phyloP scores from a whole-genome alignment of 2,113 vertebrate genomes.

The Panthera leo region DNA sequence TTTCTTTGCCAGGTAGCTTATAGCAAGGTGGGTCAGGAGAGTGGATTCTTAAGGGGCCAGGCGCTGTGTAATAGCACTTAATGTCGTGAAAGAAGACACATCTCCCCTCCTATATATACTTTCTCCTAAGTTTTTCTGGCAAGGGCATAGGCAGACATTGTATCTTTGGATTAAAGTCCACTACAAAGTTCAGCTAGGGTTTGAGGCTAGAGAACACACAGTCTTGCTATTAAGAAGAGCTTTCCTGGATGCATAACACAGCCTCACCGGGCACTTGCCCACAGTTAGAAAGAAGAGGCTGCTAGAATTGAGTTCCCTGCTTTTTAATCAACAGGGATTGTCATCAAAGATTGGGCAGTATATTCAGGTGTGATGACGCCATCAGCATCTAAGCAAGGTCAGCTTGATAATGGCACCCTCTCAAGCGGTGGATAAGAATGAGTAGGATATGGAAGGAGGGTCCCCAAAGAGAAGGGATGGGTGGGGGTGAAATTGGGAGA shows the following conservation, averaged over 20 bases:
- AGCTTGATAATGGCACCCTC: not conserved
- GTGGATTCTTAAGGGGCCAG: not conserved
- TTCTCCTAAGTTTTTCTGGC: not conserved
- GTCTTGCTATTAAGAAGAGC: not conserved
- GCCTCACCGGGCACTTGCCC: not conserved
- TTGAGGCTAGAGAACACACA: not conserved
- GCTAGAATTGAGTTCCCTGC: not conserved
- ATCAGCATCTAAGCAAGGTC: not conserved
- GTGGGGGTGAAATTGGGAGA: accelerated
- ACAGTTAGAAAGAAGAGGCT: not conserved
- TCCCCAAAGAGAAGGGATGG: not conserved
- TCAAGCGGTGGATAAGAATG: not conserved
- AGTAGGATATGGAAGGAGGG: no score
- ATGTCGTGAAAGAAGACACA: not conserved
- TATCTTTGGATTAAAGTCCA: not conserved
- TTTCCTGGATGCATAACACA: not conserved
- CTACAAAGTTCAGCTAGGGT: not conserved
- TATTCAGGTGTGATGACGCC: not conserved
- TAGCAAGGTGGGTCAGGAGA: not conserved
- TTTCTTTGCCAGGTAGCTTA: not conserved
- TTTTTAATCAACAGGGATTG: not conserved
- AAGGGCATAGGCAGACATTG: not conserved
- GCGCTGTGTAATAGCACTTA: not conserved
- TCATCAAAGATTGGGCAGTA: not conserved
- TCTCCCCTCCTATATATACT: not conserved